A percentile compares a stretch with the other conserved stretches of the same genome.
These are phyloP conservation scores for Balearica regulorum DNA, from an alignment of 2,797 vertebrate species.

Conservation along the genomic window DNA sequence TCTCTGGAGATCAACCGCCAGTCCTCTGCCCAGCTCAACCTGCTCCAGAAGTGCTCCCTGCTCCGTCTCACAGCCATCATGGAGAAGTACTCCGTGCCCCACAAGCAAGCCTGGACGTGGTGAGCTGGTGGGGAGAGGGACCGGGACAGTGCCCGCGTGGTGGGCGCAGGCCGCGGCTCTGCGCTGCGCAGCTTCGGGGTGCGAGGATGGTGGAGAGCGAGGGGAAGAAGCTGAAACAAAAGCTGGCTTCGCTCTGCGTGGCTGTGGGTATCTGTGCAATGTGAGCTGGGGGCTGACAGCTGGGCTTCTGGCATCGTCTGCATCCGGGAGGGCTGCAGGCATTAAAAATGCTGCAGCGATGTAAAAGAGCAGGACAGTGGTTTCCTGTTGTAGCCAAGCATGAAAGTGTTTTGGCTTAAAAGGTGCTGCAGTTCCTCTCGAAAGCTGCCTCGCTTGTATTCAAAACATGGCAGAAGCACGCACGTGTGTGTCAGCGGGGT, in stretches of 20 bases:
- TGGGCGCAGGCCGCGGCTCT: not conserved
- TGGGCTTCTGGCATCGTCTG: not conserved
- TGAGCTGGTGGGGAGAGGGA: slow-evolving; percentile 56
- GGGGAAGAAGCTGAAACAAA: not conserved
- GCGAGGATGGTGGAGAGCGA: not conserved
- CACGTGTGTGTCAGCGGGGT: rapidly evolving
- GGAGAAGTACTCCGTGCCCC: slow-evolving; percentile 81
- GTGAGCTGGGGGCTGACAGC: not conserved
- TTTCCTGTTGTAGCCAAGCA: not conserved
- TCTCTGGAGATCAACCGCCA: slow-evolving; percentile 86
- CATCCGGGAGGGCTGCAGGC: not conserved
- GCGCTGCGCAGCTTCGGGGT: rapidly evolving
- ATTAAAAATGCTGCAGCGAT: not conserved
- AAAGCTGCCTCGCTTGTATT: not conserved
- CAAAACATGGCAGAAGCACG: rapidly evolving
- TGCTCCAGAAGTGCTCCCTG: slow-evolving; percentile 84
- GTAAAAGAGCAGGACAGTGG: too few species aligned
- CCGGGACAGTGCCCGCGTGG: rapidly evolving
- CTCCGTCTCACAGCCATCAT: slow-evolving; percentile 83
- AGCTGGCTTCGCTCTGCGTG: not conserved
- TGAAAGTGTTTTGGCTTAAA: not conserved
- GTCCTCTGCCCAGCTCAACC: slow-evolving; percentile 83
- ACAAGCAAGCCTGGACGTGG: slow-evolving; percentile 83
- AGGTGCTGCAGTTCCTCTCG: not conserved
- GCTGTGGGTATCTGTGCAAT: not conserved